Evolutionary conservation across 2,797 vertebrate species (phyloP), one percentile per base, ranked within the genome.

Genomic region (Hydrophis major): DNA sequence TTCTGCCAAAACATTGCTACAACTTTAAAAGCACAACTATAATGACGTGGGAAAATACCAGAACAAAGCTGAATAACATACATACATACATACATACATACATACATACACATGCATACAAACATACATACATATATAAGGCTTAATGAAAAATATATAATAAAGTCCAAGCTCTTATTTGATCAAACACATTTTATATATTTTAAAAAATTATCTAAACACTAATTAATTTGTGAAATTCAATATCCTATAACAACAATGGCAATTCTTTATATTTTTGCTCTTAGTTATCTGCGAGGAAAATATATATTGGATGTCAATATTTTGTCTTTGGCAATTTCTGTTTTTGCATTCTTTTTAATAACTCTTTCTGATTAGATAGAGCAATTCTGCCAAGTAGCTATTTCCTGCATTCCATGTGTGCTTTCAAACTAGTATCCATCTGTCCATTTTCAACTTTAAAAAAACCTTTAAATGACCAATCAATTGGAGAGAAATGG

Each of bases 371-470:
- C 94, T 94, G 95, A 96, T 96, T 93, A 95, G 90, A 66, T 69
- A 93, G 95, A 96, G 94, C 92, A 95, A 94, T 91, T 96, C 95
- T 96, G 93, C 94, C 95, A 97, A 93, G 96, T 97, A 95, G 86
- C 92, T 96, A 95, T 97, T 97, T 97, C 88, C 95, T 97, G 94
- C 96, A 96, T 95, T 96, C 98, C 97, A 97, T 98, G 97, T 98
- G 98, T n/a, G 25, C 96, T 97, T 96, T 95, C 94, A 96, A 97
- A 96, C 96, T 94, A 96, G 94, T 96, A 95, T 94, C 97, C 97
- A 97, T 98, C 97, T 98, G 97, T 96, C 94, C 96, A 96, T 93
- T 90, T 95, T 92, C 93, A 96, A 94, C 95, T 96, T 96, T 96
- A 97, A 94, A 97, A 94, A 97, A 97, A 96, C 94, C 93, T 96